Evolutionary conservation across 2,888 invertebrate species (phyloP), one percentile per base, ranked within the genome.

Genomic region (Dynastes hyllus): DNA sequence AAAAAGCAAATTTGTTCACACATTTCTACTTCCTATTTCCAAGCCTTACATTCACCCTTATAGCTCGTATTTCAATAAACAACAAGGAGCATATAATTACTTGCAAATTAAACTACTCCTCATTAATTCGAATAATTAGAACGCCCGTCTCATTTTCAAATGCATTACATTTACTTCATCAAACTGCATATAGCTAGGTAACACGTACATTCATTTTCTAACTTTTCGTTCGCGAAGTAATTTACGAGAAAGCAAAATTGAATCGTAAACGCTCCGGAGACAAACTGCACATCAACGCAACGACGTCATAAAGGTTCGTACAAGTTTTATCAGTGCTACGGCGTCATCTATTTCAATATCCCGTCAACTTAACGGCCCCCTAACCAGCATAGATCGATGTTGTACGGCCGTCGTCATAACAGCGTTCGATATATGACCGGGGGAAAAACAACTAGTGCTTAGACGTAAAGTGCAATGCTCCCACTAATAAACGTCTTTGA

Each of bases 301-400:
- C 73, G 67, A 50, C 50, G 67, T 58, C 40, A 58, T 73, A 73
- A 73, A 73, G 37, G 58, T 37, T 37, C 32, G 32, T 40, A 58
- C 55, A 37, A 58, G 40, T 58, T 73, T 73, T 73, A 73, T 73
- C 73, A 16, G 58, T 37, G 51, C 37, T 9, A 40, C 22, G 73
- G 22, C 73, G 73, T 58, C 71, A 58, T 73, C 58, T 73, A 55
- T 73, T 73, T 73, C 71, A 73, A 73, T 73, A 73, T 58, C 27
- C 73, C 58, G 73, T 53, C 73, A 73, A 58, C 16, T 73, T 73
- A 73, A 73, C 73, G 58, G 40, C 55, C 8, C 73, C 45, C 58
- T 73, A 73, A 73, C 40, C 73, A 3, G 16, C 40, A 58, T 55
- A 73, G 58, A 73, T 73, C 58, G 58, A 73, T 58, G 11, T 51